Evolutionary conservation across 2,888 invertebrate species (phyloP), one percentile per base, ranked within the genome.

Genomic region (Ormyrus rosae): DNA sequence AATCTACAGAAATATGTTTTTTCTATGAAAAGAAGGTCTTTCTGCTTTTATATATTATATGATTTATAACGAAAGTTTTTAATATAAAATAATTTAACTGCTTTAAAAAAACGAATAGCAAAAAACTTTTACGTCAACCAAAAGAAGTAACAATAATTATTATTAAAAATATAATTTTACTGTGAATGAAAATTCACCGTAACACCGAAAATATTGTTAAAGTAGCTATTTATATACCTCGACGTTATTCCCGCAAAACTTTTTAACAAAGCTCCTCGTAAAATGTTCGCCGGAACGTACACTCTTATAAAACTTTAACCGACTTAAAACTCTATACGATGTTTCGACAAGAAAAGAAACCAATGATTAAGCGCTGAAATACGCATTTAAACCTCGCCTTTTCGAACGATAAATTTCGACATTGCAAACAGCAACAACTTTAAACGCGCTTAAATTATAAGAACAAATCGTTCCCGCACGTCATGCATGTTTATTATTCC

Each of bases 211-310:
- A 19, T 19, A 71, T 63, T 79, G 55, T 73, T 79, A 79, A 73
- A 34, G 61, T 10, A 11, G 11, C 56, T 73, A 79, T 79, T 79
- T 79, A 68, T 69, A 68, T 55, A 34, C 56, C 45, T 13, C 68
- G 46, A 73, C 60, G 68, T 73, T 78, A 78, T 78, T 56, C 63
- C 10, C 50, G 19, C 55, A 56, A 58, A 79, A 68, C 69, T 79
- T 79, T 79, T 48, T 73, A 68, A 69, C 68, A 79, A 79, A 79
- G 69, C 73, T 73, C 63, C 73, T 73, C 73, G 56, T 73, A 79
- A 79, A 79, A 50, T 79, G 50, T 73, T 61, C 73, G 50, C 19
- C 50, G 56, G 45, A 73, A 73, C 55, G 58, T 60, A 67, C 51
- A 46, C 69, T 73, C 56, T 73, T 73, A 69, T 73, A 69, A 73